Evolutionary conservation across 2,113 vertebrate species (phyloP).

Genomic region (Phycodurus eques): DNA sequence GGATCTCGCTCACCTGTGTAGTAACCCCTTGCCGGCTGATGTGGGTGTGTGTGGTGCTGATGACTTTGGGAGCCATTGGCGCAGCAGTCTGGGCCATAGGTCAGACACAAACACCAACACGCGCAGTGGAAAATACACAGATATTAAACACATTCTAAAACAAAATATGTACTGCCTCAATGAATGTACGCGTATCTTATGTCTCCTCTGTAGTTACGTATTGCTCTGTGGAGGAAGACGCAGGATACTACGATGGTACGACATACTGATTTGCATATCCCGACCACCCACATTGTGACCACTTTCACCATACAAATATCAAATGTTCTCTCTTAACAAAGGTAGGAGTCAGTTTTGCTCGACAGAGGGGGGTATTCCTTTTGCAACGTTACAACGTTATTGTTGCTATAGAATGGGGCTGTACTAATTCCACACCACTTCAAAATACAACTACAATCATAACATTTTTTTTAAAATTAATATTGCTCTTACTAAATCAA

Average conservation of each 20-base stretch:
- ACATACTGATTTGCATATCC: background rate
- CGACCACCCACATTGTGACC: background rate
- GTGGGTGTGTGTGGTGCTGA: constrained; percentile 60
- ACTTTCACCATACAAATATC: background rate
- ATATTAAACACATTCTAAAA: background rate
- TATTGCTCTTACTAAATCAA: too few relatives aligned
- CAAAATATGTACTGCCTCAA: background rate
- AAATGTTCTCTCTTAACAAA: background rate
- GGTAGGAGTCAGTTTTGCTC: too few relatives aligned
- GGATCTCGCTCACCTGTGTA: constrained; percentile 69
- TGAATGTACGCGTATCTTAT: constrained; percentile 4
- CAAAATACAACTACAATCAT: background rate
- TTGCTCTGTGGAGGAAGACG: constrained; percentile 73
- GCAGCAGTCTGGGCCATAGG: constrained; percentile 76
- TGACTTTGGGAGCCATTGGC: constrained; percentile 71
- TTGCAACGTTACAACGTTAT: too few relatives aligned
- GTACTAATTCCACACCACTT: background rate
- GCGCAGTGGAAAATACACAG: background rate
- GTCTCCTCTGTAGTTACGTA: constrained; percentile 57
- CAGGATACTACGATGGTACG: constrained; percentile 74
- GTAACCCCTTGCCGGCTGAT: constrained; percentile 69
- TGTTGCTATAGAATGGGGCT: too few relatives aligned
- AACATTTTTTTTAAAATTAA: background rate
- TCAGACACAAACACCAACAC: constrained; percentile 43
- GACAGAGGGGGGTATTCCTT: too few relatives aligned